Conservation (phyloP, 2,797 vertebrate genomes). For the Rhincodon typus region DNA sequence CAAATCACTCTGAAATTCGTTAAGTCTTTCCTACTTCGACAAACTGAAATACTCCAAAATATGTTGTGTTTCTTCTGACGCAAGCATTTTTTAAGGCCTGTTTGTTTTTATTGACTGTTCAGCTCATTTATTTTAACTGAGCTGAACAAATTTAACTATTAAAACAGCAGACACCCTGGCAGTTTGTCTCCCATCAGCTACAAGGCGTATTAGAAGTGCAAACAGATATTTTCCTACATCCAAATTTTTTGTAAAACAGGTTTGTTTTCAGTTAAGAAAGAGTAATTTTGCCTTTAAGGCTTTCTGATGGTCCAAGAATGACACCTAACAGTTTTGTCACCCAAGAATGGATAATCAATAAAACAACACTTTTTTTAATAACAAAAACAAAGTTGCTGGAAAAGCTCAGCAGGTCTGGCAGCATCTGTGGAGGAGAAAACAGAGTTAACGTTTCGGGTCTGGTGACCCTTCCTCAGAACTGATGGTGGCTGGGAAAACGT, state of each 20-base stretch:
- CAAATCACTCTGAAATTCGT: slow-evolving; percentile 18
- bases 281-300: background rate
- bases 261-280: background rate
- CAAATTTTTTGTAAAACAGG: background rate
- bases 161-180: background rate
- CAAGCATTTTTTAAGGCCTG: background rate
- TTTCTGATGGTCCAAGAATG: background rate
- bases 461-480: too few species aligned
- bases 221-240: too few species aligned
- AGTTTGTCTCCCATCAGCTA: background rate
- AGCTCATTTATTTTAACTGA: background rate
- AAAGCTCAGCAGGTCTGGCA: too few species aligned
- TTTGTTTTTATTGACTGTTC: background rate
- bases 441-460: too few species aligned
- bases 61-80: background rate
- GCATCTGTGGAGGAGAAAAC: too few species aligned
- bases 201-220: background rate
- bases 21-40: slow-evolving; percentile 1
- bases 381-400: too few species aligned
- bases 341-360: background rate
- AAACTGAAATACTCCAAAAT: background rate
- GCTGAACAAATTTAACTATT: background rate
- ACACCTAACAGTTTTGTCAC: background rate
- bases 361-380: background rate
- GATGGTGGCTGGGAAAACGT: too few species aligned